These are phyloP conservation scores for Drosophila algonquin DNA, from an alignment of 2,888 invertebrate genomes.

Conservation along the genomic window DNA sequence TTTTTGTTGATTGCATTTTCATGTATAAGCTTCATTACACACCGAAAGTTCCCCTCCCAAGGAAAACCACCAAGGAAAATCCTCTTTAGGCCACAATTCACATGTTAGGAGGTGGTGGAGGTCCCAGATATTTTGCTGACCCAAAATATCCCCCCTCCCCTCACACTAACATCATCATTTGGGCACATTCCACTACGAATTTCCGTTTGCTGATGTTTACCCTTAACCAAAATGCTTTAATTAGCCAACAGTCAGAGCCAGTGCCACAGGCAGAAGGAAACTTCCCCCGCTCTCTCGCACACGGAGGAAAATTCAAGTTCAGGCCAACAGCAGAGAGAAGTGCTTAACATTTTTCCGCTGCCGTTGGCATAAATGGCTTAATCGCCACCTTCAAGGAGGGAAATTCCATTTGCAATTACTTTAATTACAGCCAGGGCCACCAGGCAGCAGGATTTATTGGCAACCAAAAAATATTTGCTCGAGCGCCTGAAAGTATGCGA, in stretches of 20 bases:
- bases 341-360: constrained; percentile 70
- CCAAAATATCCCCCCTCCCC: not conserved
- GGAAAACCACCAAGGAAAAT: constrained; percentile 3
- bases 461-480: constrained; percentile 22
- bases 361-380: constrained; percentile 76
- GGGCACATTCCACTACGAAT: constrained; percentile 36
- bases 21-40: constrained; percentile 62
- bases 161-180: constrained; percentile 36
- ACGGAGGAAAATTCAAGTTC: constrained; percentile 46
- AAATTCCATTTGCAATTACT: constrained; percentile 72
- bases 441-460: constrained; percentile 46
- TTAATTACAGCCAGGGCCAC: constrained; percentile 53
- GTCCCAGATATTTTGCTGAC: constrained; percentile 24
- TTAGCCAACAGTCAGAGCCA: constrained; percentile 42
- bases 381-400: constrained; percentile 50
- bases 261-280: not conserved
- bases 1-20: constrained; percentile 54
- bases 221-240: constrained; percentile 65
- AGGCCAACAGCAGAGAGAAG: constrained; percentile 35
- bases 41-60: constrained; percentile 1
- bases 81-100: constrained; percentile 37
- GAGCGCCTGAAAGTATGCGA: constrained; percentile 29
- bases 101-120: not conserved
- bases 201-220: constrained; percentile 45
- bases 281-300: not conserved